phyloP scores from a whole-genome alignment of 23 tunicate genomes.

The Styela clava region DNA sequence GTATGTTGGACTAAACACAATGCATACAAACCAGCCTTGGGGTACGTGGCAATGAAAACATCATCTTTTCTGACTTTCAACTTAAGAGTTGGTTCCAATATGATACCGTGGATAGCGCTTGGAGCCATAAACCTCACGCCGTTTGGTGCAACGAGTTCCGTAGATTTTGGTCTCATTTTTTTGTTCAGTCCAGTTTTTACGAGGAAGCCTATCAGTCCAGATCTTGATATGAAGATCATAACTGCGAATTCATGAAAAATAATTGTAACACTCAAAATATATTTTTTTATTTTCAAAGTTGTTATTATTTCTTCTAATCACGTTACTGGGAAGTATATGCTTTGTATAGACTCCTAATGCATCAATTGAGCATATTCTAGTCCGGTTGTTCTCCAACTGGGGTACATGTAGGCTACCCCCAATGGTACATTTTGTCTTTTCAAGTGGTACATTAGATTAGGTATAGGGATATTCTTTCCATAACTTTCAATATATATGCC shows the following conservation, averaged over 20 bases:
- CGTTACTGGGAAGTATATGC: too few relatives aligned
- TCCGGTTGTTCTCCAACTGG: too few relatives aligned
- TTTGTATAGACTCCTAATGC: not conserved
- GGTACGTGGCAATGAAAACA: not conserved
- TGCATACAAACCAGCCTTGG: not conserved
- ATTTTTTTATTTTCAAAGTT: too few relatives aligned
- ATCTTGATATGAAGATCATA: not conserved
- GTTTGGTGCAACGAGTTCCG: not conserved
- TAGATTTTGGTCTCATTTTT: not conserved
- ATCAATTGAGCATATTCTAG: not conserved
- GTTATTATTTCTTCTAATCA: not conserved
- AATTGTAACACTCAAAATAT: not conserved
- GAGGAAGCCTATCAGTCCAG: not conserved
- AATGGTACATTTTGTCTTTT: too few relatives aligned
- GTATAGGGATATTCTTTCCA: too few relatives aligned
- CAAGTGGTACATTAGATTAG: too few relatives aligned
- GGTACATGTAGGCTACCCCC: too few relatives aligned
- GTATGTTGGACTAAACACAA: too few relatives aligned
- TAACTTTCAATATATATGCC: too few relatives aligned
- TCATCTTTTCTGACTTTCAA: not conserved
- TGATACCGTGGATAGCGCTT: not conserved
- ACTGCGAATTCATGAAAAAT: not conserved
- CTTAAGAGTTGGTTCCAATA: not conserved
- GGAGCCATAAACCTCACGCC: not conserved
- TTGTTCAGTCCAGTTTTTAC: not conserved